Conservation (phyloP, 2,113 vertebrate genomes). For the Cyanoderma ruficeps region DNA sequence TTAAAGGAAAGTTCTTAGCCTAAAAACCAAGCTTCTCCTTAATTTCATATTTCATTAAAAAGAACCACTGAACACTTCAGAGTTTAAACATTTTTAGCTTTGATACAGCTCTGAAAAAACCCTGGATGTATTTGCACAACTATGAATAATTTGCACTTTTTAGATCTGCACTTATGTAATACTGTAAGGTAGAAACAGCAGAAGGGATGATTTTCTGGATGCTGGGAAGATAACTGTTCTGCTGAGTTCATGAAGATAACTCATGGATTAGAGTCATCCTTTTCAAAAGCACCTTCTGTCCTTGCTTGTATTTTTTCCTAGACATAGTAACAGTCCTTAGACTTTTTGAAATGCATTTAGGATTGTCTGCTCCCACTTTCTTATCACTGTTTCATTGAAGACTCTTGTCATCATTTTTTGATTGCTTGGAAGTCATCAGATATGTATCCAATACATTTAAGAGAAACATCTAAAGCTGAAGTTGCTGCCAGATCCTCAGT, state of each 20-base stretch:
- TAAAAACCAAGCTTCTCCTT: background rate
- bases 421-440: constrained; percentile 35
- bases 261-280: background rate
- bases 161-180: background rate
- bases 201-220: background rate
- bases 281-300: background rate
- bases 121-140: background rate
- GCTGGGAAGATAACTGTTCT: background rate
- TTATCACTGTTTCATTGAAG: background rate
- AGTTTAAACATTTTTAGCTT: background rate
- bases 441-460: background rate
- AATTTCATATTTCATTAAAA: background rate
- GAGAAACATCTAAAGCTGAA: background rate
- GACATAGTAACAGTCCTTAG: background rate
- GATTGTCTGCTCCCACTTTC: background rate
- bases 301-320: background rate
- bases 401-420: background rate
- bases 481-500: background rate
- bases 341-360: background rate
- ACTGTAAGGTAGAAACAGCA: background rate
- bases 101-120: background rate
- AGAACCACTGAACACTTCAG: background rate
- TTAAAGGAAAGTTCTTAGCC: background rate
- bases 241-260: background rate
- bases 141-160: background rate